Evolutionary conservation across 2,888 invertebrate genomes (phyloP).

Genomic region (Tenthredo notha): DNA sequence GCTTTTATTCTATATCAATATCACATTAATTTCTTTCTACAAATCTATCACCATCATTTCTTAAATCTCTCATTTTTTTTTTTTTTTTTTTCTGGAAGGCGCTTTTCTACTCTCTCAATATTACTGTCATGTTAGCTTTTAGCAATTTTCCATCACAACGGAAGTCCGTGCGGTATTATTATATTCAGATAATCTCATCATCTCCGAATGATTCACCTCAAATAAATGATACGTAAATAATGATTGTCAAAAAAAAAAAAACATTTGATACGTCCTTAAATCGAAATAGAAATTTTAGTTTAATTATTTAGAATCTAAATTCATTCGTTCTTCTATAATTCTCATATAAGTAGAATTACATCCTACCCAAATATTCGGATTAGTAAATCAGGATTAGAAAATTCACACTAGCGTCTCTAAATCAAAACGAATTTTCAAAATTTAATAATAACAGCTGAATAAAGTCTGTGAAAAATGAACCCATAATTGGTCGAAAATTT

Average conservation of each 20-base stretch:
- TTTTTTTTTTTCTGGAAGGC: not conserved
- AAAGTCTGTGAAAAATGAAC: too few relatives aligned
- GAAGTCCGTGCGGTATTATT: not conserved
- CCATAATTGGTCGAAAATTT: too few relatives aligned
- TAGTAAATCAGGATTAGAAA: too few relatives aligned
- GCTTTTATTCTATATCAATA: conserved; percentile 6
- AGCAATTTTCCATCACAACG: not conserved
- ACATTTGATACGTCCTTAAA: not conserved
- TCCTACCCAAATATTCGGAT: not conserved
- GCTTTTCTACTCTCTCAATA: not conserved
- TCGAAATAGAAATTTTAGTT: not conserved
- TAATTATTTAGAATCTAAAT: too few relatives aligned
- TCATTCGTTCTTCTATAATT: too few relatives aligned
- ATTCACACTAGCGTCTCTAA: too few relatives aligned
- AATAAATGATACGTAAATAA: not conserved
- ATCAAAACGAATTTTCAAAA: too few relatives aligned
- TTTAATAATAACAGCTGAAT: too few relatives aligned
- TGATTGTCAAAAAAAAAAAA: not conserved
- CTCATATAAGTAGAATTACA: too few relatives aligned
- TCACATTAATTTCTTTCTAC: not conserved
- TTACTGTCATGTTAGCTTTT: not conserved
- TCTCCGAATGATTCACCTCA: not conserved
- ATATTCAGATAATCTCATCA: not conserved
- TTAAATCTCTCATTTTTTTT: not conserved
- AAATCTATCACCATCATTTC: not conserved